Evolutionary conservation across 35 echinoderm and acorn worm species (phyloP).

Genomic region (Stichopus chloronotus): DNA sequence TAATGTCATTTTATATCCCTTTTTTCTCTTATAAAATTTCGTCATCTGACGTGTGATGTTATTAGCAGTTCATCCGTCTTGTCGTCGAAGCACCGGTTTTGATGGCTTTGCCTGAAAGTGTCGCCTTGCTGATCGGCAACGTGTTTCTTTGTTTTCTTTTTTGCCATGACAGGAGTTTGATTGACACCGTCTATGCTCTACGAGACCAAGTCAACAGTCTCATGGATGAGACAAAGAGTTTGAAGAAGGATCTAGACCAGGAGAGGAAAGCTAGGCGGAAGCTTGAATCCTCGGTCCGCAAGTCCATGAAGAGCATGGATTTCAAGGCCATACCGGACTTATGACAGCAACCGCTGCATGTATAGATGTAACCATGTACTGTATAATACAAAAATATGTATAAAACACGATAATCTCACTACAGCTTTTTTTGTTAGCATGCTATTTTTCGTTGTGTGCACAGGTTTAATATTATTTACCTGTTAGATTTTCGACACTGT

Average conservation of each 20-base stretch:
- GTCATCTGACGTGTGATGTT: too few species aligned
- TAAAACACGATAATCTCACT: background rate
- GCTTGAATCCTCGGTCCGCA: conserved; percentile 81
- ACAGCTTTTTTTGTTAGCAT: background rate
- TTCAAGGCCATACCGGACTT: conserved; percentile 67
- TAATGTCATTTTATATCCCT: too few species aligned
- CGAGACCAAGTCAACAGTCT: conserved; percentile 98
- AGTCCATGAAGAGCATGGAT: conserved; percentile 94
- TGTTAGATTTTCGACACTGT: background rate
- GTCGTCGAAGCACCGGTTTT: too few species aligned
- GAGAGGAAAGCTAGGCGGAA: conserved; percentile 83
- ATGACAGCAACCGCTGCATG: conserved; percentile 63
- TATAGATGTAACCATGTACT: conserved; percentile 1
- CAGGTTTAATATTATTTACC: background rate
- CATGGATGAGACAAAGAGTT: conserved; percentile 91
- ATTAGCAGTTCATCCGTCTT: too few species aligned
- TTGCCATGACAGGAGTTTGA: conserved; percentile 76
- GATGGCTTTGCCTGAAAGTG: too few species aligned
- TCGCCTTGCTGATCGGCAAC: too few species aligned
- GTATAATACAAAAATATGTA: background rate
- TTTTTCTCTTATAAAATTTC: too few species aligned
- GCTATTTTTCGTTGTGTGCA: background rate
- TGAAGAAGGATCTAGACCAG: conserved; percentile 86
- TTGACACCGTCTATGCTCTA: conserved; percentile 97
- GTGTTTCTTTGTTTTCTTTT: background rate